Base-by-base conservation (phyloP, 2,797 vertebrate genomes). In the Gephyroberyx darwinii region DNA sequence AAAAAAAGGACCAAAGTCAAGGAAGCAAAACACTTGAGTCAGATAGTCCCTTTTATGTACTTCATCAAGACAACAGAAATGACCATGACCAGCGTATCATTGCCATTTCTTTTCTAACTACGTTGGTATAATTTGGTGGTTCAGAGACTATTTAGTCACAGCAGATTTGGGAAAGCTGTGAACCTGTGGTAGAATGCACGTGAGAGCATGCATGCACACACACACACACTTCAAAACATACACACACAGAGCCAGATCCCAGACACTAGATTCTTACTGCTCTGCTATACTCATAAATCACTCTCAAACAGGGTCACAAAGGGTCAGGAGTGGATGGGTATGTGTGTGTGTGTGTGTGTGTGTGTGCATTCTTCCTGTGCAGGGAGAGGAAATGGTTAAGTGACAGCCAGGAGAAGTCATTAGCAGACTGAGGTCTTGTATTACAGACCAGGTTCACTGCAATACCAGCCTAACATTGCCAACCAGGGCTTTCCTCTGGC, bases 371-470 rank as follows among this genome's bases (percentile, higher is more conserved):
- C 79, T 82, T 78, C 63, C 59, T 57, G 50, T 78, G 77, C 9
- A 0, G 65, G 57, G 71, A 87, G 45, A 84, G 90, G 91, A 90
- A 90, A 89, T 90, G 81, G 87, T 86, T 90, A 90, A 88, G 79
- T 90, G 89, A 90, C 89, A 89, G 89, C 85, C 72, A 43, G 20
- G 71, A 87, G 78, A 84, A 86, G 86, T 89, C 87, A 89, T 90
- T 90, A 89, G 85, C 67, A 74, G 75, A 71, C 51, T 26, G 50
- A 63, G 64, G 78, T 87, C 75, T 91, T 88, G 74, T 82, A 86
- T 90, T 90, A 90, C 86, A 80, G 62, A 69, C 69, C 0, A 3
- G 35, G 62, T 73, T 82, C 33, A 75, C 16, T 19, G 33, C 61
- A 75, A 63, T 63, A 74, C 59, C 37, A 47, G 33, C 45, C 52